Conservation (phyloP, 2,797 vertebrate species). For the Chelon labrosus region DNA sequence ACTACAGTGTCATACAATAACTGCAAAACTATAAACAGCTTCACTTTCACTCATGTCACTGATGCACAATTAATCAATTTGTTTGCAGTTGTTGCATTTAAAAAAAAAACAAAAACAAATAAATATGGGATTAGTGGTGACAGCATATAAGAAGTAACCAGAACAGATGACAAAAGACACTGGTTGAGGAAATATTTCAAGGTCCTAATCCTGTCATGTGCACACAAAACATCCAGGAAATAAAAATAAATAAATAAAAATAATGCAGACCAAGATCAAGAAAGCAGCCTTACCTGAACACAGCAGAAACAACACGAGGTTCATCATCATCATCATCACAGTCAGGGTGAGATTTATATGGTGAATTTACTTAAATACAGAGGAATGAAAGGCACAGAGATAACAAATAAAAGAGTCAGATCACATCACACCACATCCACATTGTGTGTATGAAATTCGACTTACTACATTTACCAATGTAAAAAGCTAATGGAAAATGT, state of each 20-base stretch:
- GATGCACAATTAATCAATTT: not conserved
- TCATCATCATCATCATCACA: too few relatives aligned
- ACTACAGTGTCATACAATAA: not conserved
- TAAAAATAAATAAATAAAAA: not conserved
- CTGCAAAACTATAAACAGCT: not conserved
- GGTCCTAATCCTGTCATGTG: not conserved
- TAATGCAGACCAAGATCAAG: not conserved
- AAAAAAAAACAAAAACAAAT: slow-evolving; percentile 1
- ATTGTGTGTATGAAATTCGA: not conserved
- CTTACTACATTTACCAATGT: not conserved
- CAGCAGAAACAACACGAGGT: slow-evolving; percentile 31
- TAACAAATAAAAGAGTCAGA: too few relatives aligned
- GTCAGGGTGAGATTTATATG: not conserved
- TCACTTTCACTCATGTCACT: too few relatives aligned
- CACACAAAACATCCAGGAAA: not conserved
- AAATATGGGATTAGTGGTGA: not conserved
- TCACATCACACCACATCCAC: too few relatives aligned
- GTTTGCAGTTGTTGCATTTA: not conserved
- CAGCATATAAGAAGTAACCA: not conserved
- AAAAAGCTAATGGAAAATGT: not conserved
- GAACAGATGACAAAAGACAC: not conserved
- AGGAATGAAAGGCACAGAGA: not conserved
- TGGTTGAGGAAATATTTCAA: not conserved
- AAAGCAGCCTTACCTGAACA: slow-evolving; percentile 47
- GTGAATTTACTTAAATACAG: not conserved